These are phyloP conservation scores for Chalcis sispes DNA, from an alignment of 2,888 invertebrate species.

Conservation along the genomic window DNA sequence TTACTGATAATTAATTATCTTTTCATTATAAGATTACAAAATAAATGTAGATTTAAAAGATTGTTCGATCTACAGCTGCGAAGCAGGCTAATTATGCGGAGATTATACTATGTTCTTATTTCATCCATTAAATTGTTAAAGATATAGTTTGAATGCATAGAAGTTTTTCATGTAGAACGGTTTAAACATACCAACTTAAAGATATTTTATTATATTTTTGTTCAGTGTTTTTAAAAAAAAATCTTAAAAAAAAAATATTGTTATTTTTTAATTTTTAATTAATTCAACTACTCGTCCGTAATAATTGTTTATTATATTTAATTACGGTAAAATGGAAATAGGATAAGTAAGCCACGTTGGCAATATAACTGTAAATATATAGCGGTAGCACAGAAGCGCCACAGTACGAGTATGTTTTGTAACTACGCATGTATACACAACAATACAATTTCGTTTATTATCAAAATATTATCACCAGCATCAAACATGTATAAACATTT, in stretches of 20 bases:
- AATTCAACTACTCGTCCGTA: no score
- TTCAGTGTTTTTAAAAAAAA: not conserved
- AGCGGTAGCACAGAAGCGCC: not conserved
- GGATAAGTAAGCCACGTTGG: not conserved
- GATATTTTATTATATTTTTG: not conserved
- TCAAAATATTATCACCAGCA: not conserved
- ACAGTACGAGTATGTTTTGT: not conserved
- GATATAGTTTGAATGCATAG: no score
- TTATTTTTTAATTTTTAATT: no score
- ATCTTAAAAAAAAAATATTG: not conserved
- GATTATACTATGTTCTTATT: no score
- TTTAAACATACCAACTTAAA: not conserved
- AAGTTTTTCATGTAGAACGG: no score
- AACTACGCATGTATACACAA: conserved; percentile 18
- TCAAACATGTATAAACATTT: not conserved
- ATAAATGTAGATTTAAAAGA: no score
- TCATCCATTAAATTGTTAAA: no score
- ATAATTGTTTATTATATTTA: no score
- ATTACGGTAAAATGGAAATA: not conserved
- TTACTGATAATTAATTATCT: no score
- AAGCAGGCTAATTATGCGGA: no score
- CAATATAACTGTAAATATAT: not conserved
- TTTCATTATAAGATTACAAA: no score
- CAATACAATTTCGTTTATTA: not conserved
- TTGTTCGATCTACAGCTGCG: no score